phyloP scores from a whole-genome alignment of 2,797 vertebrate species.

The Thalassophryne amazonica region DNA sequence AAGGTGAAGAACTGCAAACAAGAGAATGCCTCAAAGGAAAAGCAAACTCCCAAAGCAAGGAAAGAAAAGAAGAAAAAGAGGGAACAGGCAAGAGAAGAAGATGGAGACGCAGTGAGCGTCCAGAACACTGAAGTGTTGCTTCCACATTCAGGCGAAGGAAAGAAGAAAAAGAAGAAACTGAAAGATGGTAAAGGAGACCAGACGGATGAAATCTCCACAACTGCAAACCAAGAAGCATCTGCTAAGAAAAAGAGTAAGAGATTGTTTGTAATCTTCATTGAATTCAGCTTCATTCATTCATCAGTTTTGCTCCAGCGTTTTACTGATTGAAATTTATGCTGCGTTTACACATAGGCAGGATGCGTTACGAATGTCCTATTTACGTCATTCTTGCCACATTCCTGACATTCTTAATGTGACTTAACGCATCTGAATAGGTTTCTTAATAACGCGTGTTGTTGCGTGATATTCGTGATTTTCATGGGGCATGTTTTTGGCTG shows the following conservation, averaged over 20 bases:
- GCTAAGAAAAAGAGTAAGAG: constrained; percentile 53
- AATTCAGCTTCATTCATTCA: neutral
- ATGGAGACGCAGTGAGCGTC: neutral
- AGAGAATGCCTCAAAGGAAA: constrained; percentile 50
- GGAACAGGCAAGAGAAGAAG: neutral
- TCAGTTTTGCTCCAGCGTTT: neutral
- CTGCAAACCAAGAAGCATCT: neutral
- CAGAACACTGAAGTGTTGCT: neutral
- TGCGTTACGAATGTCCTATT: no score
- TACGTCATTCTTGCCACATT: no score
- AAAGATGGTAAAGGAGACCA: neutral
- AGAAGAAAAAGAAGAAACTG: constrained; percentile 16
- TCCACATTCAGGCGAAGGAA: neutral
- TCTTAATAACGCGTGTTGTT: no score
- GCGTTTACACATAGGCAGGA: no score
- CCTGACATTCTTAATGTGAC: no score
- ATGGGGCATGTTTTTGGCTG: no score
- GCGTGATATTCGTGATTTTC: no score
- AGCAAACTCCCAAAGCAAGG: constrained; percentile 25
- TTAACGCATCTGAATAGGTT: no score
- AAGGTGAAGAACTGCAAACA: constrained; percentile 36
- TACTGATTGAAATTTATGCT: neutral
- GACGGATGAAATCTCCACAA: neutral
- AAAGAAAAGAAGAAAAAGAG: constrained; percentile 17
- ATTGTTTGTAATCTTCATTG: neutral